These are phyloP conservation scores for Phylloscopus collybita DNA, from an alignment of 2,797 vertebrate species.

Conservation along the genomic window DNA sequence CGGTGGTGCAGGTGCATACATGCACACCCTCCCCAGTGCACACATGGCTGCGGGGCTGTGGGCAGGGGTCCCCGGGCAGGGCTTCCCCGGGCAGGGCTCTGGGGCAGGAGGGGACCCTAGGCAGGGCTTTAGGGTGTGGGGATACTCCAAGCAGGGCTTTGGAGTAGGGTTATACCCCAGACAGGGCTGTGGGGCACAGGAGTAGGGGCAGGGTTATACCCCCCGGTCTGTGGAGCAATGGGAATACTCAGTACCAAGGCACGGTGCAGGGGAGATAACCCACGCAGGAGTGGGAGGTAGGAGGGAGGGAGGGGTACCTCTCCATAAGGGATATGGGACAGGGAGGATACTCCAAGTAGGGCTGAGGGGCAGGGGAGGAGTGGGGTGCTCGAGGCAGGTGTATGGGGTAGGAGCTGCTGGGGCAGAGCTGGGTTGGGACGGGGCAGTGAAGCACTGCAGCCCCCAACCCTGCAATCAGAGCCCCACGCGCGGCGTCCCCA, in stretches of 20 bases:
- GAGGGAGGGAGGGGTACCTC: not conserved
- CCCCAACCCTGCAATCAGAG: constrained; percentile 30
- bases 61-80: not conserved
- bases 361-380: not conserved
- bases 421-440: not conserved
- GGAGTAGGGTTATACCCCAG: not conserved
- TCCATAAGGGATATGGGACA: not conserved
- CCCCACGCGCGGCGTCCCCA: not conserved
- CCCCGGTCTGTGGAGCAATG: not conserved
- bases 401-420: not conserved
- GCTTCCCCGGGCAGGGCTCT: not conserved
- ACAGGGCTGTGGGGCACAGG: not conserved
- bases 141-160: not conserved
- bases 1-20: not conserved
- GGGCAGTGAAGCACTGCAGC: accelerated
- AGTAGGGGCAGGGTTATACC: not conserved
- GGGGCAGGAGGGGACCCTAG: not conserved
- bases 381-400: not conserved
- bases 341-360: not conserved
- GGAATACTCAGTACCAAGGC: not conserved
- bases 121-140: not conserved
- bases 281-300: too few species aligned
- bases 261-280: not conserved
- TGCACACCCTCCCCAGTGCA: accelerated
- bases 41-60: accelerated